phyloP scores from a whole-genome alignment of 2,797 vertebrate genomes.

The Graptemys geographica region DNA sequence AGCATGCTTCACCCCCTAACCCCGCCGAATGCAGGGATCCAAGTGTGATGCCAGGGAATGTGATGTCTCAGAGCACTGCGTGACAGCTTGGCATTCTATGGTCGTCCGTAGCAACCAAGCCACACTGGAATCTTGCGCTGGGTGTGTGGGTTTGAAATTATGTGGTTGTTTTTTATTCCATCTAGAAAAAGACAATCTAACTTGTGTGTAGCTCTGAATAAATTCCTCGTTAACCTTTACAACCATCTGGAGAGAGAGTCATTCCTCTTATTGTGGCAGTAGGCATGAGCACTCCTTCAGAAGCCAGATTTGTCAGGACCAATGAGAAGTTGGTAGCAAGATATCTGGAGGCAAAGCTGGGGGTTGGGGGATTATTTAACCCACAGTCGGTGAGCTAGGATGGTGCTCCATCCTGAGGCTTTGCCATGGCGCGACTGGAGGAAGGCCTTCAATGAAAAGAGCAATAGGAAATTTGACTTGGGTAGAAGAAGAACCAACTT shows the following conservation, averaged over 20 bases:
- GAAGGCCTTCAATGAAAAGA: not conserved
- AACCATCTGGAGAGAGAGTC: slow-evolving; percentile 70
- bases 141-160: slow-evolving; percentile 74
- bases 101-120: slow-evolving; percentile 78
- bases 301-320: not conserved
- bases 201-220: slow-evolving; percentile 72
- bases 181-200: slow-evolving; percentile 50
- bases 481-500: not conserved
- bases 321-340: slow-evolving; percentile 22
- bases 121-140: slow-evolving; percentile 55
- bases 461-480: not conserved
- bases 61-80: not conserved
- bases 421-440: not conserved
- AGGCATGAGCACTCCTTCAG: slow-evolving; percentile 44
- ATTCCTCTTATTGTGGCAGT: slow-evolving; percentile 47
- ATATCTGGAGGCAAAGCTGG: slow-evolving; percentile 25
- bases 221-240: slow-evolving; percentile 81
- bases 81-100: slow-evolving; percentile 62
- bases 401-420: not conserved
- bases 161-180: slow-evolving; percentile 74
- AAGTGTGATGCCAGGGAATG: not conserved
- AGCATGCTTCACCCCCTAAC: not conserved
- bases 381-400: not conserved
- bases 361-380: not conserved
- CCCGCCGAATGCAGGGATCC: slow-evolving; percentile 6